Evolutionary conservation across 2,888 invertebrate genomes (phyloP).

Genomic region (Camptogramma bilineatum): DNA sequence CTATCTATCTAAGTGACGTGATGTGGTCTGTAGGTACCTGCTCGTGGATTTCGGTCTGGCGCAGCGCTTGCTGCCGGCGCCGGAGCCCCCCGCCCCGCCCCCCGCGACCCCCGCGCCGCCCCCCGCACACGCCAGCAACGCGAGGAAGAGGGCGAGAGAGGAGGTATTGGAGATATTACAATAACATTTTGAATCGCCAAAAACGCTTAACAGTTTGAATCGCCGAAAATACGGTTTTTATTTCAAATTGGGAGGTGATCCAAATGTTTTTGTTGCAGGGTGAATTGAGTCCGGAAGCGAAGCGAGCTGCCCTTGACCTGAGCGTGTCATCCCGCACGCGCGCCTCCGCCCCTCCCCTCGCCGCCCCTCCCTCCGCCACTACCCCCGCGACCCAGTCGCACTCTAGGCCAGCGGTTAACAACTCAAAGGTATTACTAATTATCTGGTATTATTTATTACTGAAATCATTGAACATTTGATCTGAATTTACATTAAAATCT

Average conservation of each 20-base stretch:
- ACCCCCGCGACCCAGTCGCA: conserved; percentile 7
- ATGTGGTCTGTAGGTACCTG: conserved; percentile 83
- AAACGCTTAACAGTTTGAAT: too few species aligned
- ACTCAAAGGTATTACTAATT: conserved; percentile 11
- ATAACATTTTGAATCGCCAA: too few species aligned
- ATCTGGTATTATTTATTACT: neutral
- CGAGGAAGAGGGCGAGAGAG: conserved; percentile 51
- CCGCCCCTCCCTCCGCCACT: conserved; percentile 17
- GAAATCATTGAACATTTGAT: neutral
- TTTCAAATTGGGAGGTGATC: neutral
- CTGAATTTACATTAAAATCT: too few species aligned
- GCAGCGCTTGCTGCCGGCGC: conserved; percentile 82
- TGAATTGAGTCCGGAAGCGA: conserved; percentile 53
- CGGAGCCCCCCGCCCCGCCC: conserved; percentile 59
- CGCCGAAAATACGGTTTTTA: too few species aligned
- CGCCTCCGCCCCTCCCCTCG: conserved; percentile 15
- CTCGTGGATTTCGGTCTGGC: conserved; percentile 96
- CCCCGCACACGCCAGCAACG: conserved; percentile 37
- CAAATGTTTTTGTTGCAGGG: conserved; percentile 44
- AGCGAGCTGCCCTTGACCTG: conserved; percentile 68
- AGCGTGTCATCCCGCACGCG: conserved; percentile 45
- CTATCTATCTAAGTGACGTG: too few species aligned
- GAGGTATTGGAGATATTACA: too few species aligned
- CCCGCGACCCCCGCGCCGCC: conserved; percentile 55
- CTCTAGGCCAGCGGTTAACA: conserved; percentile 1